Evolutionary conservation across 2,888 invertebrate species (phyloP), one percentile per base, ranked within the genome.

Genomic region (Lepidochrysops patricia): DNA sequence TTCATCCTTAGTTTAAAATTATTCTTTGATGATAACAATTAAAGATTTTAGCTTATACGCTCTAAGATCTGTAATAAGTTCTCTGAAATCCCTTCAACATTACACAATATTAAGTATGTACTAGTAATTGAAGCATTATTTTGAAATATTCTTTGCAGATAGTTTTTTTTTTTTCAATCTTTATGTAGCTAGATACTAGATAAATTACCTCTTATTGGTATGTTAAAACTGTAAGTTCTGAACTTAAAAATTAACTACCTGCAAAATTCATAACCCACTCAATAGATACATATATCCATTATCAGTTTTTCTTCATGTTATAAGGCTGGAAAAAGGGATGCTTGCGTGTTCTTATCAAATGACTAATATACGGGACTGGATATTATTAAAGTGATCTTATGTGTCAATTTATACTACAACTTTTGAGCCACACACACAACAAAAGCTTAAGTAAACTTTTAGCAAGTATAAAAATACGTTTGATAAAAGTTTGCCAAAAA

Each of bases 51-150:
- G 6, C n/a, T 63, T 66, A 69, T 7, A 15, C 35, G 5, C 2
- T 6, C 15, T 6, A 37, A 37, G 15, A 6, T 2, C 35, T 6
- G 15, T 9, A 19, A 29, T 29, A 27, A 29, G 32, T 29, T 4
- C 29, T 29, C 65, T 80, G 79, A 82, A 83, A 80, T 73, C 79
- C 71, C 68, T 66, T 68, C 72, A 68, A 60, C 60, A 57, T 57
- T 26, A 57, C 59, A 60, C 61, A 9, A n/a, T 9, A 13, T 15
- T 43, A 9, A n/a, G 15, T 43, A 43, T 43, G 7, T 43, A 58
- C 80, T 82, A 85, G 68, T 84, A 84, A 85, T 86, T 84, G 83
- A 85, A 86, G 85, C 82, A 79, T 76, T 73, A 72, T 43, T 43
- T 43, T 4, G 9, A 29, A 7, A 9, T n/a, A 15, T 43, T 9